Evolutionary conservation across 2,797 vertebrate genomes (phyloP).

Genomic region (Bryconaethiops microstoma): DNA sequence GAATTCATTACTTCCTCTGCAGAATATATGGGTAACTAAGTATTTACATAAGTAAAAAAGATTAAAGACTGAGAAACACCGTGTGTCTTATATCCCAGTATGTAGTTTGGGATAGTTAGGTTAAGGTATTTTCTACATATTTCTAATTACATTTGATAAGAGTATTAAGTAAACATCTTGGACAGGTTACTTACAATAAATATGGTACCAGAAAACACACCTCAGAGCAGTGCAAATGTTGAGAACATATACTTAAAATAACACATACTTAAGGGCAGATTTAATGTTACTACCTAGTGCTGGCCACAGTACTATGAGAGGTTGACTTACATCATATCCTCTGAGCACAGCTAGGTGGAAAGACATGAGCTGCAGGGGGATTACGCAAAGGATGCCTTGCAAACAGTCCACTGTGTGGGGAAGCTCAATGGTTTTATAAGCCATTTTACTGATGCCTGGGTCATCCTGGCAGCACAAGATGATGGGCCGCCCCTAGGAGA

Average conservation of each 20-base stretch:
- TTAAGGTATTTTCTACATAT: neutral
- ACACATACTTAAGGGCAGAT: neutral
- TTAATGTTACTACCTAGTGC: neutral
- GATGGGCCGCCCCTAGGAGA: slow-evolving; percentile 87
- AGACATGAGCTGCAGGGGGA: slow-evolving; percentile 92
- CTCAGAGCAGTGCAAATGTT: neutral
- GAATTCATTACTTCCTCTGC: neutral
- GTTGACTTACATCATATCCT: slow-evolving; percentile 88
- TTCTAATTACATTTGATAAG: neutral
- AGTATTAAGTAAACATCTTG: neutral
- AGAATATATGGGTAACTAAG: neutral
- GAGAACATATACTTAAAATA: neutral
- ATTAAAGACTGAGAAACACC: too few species aligned
- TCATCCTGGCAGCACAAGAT: slow-evolving; percentile 91
- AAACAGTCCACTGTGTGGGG: slow-evolving; percentile 95
- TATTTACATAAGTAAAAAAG: neutral
- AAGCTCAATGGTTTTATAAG: slow-evolving; percentile 89
- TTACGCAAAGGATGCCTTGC: slow-evolving; percentile 92
- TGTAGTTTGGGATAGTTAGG: neutral
- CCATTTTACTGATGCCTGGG: slow-evolving; percentile 83
- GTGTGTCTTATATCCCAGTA: neutral
- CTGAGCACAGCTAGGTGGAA: slow-evolving; percentile 95
- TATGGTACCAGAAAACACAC: neutral
- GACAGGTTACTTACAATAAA: neutral
- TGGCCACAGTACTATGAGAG: neutral